phyloP scores from a whole-genome alignment of 2,113 vertebrate species.

The Cranoglanis bouderius region DNA sequence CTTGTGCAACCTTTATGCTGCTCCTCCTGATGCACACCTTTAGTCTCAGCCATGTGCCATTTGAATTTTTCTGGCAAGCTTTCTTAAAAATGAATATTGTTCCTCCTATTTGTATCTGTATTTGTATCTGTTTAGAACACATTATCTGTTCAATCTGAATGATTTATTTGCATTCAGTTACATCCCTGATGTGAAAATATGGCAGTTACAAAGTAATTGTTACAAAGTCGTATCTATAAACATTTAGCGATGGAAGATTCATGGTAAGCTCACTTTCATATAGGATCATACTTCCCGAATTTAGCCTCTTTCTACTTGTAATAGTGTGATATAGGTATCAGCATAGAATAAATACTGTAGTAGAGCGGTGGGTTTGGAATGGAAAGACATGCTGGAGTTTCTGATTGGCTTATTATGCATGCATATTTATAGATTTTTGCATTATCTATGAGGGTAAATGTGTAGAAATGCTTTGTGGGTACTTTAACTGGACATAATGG shows the following conservation, averaged over 20 bases:
- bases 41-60: neutral
- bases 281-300: neutral
- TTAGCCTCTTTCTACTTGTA: neutral
- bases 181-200: neutral
- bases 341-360: neutral
- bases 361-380: neutral
- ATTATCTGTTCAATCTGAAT: neutral
- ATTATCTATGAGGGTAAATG: neutral
- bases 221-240: neutral
- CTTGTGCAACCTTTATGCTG: neutral
- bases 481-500: conserved; percentile 42
- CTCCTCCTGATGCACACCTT: neutral
- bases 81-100: neutral
- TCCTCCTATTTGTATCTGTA: neutral
- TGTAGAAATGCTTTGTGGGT: neutral
- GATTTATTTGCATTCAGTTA: neutral
- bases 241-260: neutral
- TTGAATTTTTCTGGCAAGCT: neutral
- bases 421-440: neutral
- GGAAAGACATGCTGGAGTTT: neutral
- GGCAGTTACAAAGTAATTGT: neutral
- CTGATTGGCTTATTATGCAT: neutral
- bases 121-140: neutral
- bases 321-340: neutral
- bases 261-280: neutral